These are phyloP conservation scores for Drosophila anceps DNA, from an alignment of 2,888 invertebrate species.

Conservation along the genomic window DNA sequence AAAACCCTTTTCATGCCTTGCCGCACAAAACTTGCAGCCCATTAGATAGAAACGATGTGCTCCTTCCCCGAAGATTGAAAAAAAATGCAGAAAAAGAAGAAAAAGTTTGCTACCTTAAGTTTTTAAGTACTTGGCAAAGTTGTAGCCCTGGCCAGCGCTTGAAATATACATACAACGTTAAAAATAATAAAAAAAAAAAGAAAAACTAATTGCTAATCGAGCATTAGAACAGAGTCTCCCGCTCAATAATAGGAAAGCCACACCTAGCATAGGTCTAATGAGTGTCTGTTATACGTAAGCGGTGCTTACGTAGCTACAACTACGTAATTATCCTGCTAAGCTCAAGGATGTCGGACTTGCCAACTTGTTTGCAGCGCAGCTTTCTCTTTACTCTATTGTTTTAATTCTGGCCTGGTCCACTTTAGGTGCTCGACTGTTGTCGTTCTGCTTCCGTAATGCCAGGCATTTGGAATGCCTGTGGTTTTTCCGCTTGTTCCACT, in stretches of 20 bases:
- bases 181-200: constrained; percentile 68
- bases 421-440: constrained; percentile 44
- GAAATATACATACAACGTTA: constrained; percentile 55
- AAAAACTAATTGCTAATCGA: constrained; percentile 74
- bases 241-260: neutral
- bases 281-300: constrained; percentile 35
- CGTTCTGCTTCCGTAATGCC: constrained; percentile 50
- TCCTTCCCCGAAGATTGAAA: constrained; percentile 13
- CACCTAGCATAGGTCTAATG: constrained; percentile 18
- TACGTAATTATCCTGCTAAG: constrained; percentile 74
- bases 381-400: constrained; percentile 45
- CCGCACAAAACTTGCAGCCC: constrained; percentile 56
- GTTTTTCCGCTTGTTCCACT: constrained; percentile 25
- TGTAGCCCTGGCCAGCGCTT: constrained; percentile 31
- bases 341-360: constrained; percentile 53
- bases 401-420: constrained; percentile 61
- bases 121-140: constrained; percentile 73
- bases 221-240: constrained; percentile 36
- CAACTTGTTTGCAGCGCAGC: constrained; percentile 55
- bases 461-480: constrained; percentile 41
- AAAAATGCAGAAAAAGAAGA: constrained; percentile 11
- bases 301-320: constrained; percentile 55
- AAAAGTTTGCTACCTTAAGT: constrained; percentile 67
- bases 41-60: constrained; percentile 61
- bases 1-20: constrained; percentile 54